phyloP scores from a whole-genome alignment of 2,888 invertebrate species.

The Coronaproctus castanopsis region DNA sequence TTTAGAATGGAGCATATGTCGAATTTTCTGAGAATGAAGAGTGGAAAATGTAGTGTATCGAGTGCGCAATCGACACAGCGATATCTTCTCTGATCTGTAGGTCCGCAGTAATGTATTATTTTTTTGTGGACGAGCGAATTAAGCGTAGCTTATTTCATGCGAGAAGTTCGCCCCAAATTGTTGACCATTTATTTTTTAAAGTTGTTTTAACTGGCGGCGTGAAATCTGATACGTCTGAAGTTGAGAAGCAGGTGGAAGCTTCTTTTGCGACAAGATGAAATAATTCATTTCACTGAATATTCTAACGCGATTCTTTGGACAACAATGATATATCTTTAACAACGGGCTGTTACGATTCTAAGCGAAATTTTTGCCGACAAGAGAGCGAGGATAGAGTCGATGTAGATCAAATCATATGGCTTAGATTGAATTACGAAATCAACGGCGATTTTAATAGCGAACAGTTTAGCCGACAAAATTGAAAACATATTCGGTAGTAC shows the following conservation, averaged over 20 bases:
- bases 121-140: neutral
- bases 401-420: neutral
- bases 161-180: neutral
- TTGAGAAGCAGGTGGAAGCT: neutral
- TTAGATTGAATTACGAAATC: neutral
- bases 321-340: neutral
- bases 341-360: neutral
- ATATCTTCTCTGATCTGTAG: neutral
- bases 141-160: neutral
- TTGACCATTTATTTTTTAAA: neutral
- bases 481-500: neutral
- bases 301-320: neutral
- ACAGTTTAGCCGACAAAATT: neutral
- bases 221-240: neutral
- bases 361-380: neutral
- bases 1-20: neutral
- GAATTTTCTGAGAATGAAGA: neutral
- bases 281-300: neutral
- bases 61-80: neutral
- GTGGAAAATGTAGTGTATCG: neutral
- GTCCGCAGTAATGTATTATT: neutral
- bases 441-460: neutral
- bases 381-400: neutral
- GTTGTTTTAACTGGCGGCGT: neutral
- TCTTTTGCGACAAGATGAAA: neutral